Percentiles rank a stretch among this genome's conserved stretches.
Evolutionary conservation across 1,140 invertebrate genomes (phyloP).

Genomic region (Tetraneura akinire): DNA sequence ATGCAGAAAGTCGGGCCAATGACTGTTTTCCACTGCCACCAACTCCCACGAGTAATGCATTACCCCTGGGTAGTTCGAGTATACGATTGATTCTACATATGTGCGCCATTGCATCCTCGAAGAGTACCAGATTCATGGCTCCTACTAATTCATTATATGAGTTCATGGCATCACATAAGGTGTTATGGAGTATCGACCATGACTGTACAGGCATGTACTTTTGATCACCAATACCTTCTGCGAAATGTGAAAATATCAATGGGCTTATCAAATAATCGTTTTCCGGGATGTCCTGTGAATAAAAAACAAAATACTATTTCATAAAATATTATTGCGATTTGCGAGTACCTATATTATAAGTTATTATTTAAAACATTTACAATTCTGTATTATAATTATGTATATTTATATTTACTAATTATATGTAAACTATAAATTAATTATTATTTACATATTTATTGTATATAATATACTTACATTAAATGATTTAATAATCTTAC

Average conservation of each 20-base stretch:
- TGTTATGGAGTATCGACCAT: conserved; percentile 73
- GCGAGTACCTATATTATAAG: too few relatives aligned
- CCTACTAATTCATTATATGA: conserved; percentile 76
- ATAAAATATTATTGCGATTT: too few relatives aligned
- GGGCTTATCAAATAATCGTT: conserved; percentile 69
- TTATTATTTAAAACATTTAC: too few relatives aligned
- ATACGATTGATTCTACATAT: conserved; percentile 88
- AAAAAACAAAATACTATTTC: too few relatives aligned
- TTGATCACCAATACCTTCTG: conserved; percentile 84
- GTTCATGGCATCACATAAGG: conserved; percentile 78
- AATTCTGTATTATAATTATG: too few relatives aligned
- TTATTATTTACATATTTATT: too few relatives aligned
- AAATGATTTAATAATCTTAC: background rate
- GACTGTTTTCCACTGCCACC: conserved; percentile 95
- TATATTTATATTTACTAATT: too few relatives aligned
- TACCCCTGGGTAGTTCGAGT: conserved; percentile 85
- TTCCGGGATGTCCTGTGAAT: conserved; percentile 67
- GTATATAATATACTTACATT: too few relatives aligned
- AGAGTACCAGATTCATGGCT: conserved; percentile 92
- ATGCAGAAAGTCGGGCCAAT: conserved; percentile 81
- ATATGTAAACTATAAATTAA: too few relatives aligned
- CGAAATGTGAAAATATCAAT: conserved; percentile 87
- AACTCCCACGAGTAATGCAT: conserved; percentile 88
- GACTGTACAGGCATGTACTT: conserved; percentile 82
- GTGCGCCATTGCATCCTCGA: conserved; percentile 92